Conservation (phyloP, 1,140 invertebrate genomes). For the Calephelis nemesis region DNA sequence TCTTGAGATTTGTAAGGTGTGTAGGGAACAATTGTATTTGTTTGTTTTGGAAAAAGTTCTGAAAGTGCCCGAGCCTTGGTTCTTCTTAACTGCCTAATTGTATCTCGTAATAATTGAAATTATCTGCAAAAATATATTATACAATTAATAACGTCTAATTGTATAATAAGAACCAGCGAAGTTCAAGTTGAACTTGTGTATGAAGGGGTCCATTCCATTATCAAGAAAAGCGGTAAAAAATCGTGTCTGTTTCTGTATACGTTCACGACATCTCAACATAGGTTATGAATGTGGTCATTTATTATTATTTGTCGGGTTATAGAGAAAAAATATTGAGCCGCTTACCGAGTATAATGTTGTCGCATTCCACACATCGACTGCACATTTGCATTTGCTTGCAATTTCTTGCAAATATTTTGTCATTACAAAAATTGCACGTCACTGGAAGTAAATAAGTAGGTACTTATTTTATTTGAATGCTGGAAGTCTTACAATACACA, state of each 20-base stretch:
- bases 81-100: conserved; percentile 35
- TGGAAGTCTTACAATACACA: neutral
- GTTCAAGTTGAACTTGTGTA: conserved; percentile 32
- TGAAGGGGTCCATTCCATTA: conserved; percentile 28
- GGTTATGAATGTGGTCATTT: conserved; percentile 32
- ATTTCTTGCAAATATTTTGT: conserved; percentile 32
- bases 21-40: conserved; percentile 10
- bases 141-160: conserved; percentile 29
- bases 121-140: conserved; percentile 44
- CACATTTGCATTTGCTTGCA: conserved; percentile 33
- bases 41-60: conserved; percentile 33
- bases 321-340: conserved; percentile 38
- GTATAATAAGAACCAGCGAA: conserved; percentile 28
- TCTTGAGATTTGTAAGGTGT: conserved; percentile 23
- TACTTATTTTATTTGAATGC: conserved; percentile 31
- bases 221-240: conserved; percentile 32
- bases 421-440: conserved; percentile 35
- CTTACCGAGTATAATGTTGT: conserved; percentile 34
- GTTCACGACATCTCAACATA: conserved; percentile 28
- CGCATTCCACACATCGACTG: conserved; percentile 29
- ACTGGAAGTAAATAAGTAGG: neutral
- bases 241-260: conserved; percentile 30
- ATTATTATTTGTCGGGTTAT: conserved; percentile 35
- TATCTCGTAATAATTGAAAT: conserved; percentile 39
- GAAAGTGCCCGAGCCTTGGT: conserved; percentile 34